Evolutionary conservation across 2,113 vertebrate genomes (phyloP), one percentile per base, ranked within the genome.

Genomic region (Sula dactylatra): DNA sequence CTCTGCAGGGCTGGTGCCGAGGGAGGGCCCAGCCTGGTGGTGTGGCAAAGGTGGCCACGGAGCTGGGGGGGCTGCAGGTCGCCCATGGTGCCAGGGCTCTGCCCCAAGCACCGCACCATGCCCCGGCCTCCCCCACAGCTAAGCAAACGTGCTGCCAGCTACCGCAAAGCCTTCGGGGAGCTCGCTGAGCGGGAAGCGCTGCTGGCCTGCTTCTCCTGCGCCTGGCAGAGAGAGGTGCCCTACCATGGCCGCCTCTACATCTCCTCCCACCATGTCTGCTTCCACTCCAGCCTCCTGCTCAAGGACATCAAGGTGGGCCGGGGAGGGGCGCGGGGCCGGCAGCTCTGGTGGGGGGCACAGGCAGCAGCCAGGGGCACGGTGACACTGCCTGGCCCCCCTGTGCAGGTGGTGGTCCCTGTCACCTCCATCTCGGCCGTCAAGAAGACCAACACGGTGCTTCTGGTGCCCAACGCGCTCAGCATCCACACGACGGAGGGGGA

Each of bases 391-490:
- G 64, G 10, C 1, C 18, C n/a, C 13, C 32, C 44, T 8, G 47
- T 10, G 6, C 92, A 99, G 99, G 96, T 97, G 2, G 96, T 99
- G 52, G 96, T 99, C 85, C 98, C 99, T 1, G 77, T 99, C 10
- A 58, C 95, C 34, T 97, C 86, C 56, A 97, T 99, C 84, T 95
- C 83, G 3, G 77, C 97, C 32, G 82, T 99, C 83, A 99, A 99
- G 96, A 99, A 99, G 85, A 98, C 99, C 96, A 99, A 99, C 95
- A 99, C 96, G 0, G 99, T 97, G 3, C 93, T 99, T 34, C 96
- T 99, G 71, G 99, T 99, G 34, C 99, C 99, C 50, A 99, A 99
- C 1, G 99, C 98, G 11, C 94, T 99, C 94, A 99, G 98, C 11
- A 76, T 99, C 81, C 98, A 98, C 56, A 99, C 98, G 4, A 79